Base-by-base conservation (phyloP, 1,140 invertebrate genomes). In the Triops longicaudatus region DNA sequence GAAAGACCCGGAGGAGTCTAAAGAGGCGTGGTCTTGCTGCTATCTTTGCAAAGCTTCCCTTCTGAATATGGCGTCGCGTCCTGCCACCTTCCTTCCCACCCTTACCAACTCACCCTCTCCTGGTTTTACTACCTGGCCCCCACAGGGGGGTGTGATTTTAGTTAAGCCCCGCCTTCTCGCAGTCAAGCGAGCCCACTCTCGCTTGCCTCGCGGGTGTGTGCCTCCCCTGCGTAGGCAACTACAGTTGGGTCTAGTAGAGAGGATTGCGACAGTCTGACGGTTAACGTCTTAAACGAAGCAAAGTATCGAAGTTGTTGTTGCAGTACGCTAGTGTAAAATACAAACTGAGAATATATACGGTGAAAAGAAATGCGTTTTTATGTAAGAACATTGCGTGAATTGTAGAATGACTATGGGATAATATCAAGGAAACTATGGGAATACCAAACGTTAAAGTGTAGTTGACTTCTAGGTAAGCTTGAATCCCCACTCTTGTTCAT, bases 221-320 rank as follows among this genome's bases (percentile, higher is more conserved):
- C 50, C 22, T 63, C 50, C 22, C 50, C 50, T 63, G 50, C 50
- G 50, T 63, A 63, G 50, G 50, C 31, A 12, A 63, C 50, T 63
- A 63, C 50, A 63, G 50, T 14, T 63, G 14, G 50, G 5, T 63
- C 50, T 63, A 63, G 50, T 6, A 17, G 22, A 37, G 31, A 63
- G 50, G 50, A 22, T 63, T 63, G 50, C 50, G 50, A 63, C 50
- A 63, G 50, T 63, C 50, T 22, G 50, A 63, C 50, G 50, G 50
- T 4, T 6, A 22, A 63, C 50, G 50, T 63, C 50, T 63, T 17
- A 17, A n/a, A n/a, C 10, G 50, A 63, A 63, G 50, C 50, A 1
- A 63, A 63, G 17, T 2, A 9, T 1, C n/a, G 17, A 63, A 63
- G 14, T 12, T n/a, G 0, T 63, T 63, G 50, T n/a, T 63, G 1